Conservation (phyloP, 2,888 invertebrate species). For the Galerucella nymphaeae region DNA sequence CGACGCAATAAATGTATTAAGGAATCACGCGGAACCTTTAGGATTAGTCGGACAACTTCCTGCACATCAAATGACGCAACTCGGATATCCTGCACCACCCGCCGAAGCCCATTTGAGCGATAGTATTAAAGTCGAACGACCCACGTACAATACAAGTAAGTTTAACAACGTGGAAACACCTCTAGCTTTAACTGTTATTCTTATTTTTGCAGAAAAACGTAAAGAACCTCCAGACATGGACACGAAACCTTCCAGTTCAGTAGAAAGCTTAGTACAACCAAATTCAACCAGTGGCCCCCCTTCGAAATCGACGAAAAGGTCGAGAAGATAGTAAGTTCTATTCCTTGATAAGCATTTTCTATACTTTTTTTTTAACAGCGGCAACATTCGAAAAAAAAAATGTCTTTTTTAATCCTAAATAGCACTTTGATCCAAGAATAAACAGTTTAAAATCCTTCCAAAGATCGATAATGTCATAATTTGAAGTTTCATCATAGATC, state of each 20-base stretch:
- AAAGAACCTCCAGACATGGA: conserved; percentile 84
- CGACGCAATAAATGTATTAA: conserved; percentile 93
- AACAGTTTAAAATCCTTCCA: no score
- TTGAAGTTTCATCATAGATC: no score
- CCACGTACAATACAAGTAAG: conserved; percentile 65
- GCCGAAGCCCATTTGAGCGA: conserved; percentile 63
- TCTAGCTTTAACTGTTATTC: no score
- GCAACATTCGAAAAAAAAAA: conserved; percentile 23
- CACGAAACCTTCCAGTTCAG: conserved; percentile 71
- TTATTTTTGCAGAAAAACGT: conserved; percentile 74
- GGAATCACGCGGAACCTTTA: conserved; percentile 89
- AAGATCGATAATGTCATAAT: no score
- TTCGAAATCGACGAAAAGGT: conserved; percentile 70
- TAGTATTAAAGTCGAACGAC: conserved; percentile 64
- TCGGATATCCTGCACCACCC: conserved; percentile 67
- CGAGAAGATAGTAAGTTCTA: conserved; percentile 81
- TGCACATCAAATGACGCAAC: conserved; percentile 68
- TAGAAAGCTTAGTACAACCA: conserved; percentile 68
- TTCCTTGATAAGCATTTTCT: background rate
- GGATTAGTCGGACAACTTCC: conserved; percentile 63
- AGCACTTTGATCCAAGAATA: no score
- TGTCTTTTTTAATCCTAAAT: no score
- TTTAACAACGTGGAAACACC: no score
- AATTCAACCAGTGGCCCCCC: conserved; percentile 70
- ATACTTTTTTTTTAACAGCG: conserved; percentile 24